A percentile compares a stretch with the other conserved stretches of the same genome.
Conservation (phyloP, 2,113 vertebrate genomes). For the Pristiophorus japonicus region DNA sequence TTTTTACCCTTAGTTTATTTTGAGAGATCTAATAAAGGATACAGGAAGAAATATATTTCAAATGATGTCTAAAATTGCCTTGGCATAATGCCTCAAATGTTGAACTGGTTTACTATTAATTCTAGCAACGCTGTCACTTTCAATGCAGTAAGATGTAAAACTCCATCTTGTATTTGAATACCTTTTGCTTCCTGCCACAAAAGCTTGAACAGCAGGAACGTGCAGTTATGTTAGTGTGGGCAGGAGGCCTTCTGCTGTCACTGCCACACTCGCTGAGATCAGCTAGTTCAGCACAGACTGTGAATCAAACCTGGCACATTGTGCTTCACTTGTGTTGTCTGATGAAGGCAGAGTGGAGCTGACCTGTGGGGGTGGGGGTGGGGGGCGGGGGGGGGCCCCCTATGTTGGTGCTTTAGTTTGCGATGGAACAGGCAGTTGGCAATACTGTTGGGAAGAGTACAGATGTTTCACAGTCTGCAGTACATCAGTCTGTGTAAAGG, state of each 20-base stretch:
- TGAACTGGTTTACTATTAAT: background rate
- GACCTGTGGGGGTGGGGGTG: background rate
- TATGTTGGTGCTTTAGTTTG: background rate
- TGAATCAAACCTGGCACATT: background rate
- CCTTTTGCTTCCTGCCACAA: background rate
- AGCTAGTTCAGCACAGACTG: background rate
- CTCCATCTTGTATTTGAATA: background rate
- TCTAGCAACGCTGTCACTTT: background rate
- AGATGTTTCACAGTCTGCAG: background rate
- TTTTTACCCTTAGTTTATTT: background rate
- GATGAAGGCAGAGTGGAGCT: background rate
- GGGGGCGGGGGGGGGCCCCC: background rate
- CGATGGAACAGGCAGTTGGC: background rate
- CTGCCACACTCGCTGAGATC: background rate
- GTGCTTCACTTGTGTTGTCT: background rate
- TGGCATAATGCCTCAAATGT: background rate
- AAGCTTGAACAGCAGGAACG: background rate
- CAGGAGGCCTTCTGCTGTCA: background rate
- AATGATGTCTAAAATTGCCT: background rate
- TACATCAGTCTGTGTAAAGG: background rate
- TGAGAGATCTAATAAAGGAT: background rate
- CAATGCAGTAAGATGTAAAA: background rate
- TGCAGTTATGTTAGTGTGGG: background rate
- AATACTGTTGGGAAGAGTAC: background rate
- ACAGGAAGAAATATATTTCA: background rate